phyloP scores from a whole-genome alignment of 2,113 vertebrate species.

The Egretta garzetta region DNA sequence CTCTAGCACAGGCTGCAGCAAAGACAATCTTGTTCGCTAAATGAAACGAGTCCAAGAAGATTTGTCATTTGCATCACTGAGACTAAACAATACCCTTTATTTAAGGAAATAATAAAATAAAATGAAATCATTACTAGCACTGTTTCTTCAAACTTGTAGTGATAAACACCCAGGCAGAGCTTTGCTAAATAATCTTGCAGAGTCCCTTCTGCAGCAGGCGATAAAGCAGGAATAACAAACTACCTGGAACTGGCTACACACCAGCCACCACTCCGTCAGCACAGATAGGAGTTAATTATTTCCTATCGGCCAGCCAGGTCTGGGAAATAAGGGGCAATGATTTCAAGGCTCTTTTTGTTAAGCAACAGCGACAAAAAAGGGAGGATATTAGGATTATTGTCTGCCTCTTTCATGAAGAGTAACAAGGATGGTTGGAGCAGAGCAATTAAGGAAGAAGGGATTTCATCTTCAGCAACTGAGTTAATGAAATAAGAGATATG shows the following conservation, averaged over 20 bases:
- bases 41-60: neutral
- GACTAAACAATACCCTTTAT: constrained; percentile 46
- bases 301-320: neutral
- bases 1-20: neutral
- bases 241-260: constrained; percentile 51
- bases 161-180: constrained; percentile 39
- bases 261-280: neutral
- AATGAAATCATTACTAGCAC: constrained; percentile 19
- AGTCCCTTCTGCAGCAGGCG: constrained; percentile 37
- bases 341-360: constrained; percentile 53
- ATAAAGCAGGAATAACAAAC: constrained; percentile 66
- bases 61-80: constrained; percentile 23
- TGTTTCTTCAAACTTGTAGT: constrained; percentile 33
- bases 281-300: constrained; percentile 69
- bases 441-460: constrained; percentile 42
- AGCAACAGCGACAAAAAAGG: neutral
- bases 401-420: constrained; percentile 18
- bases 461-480: constrained; percentile 16
- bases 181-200: constrained; percentile 49
- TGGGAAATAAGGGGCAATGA: constrained; percentile 27
- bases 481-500: constrained; percentile 34
- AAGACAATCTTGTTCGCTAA: neutral
- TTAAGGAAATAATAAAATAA: constrained; percentile 48
- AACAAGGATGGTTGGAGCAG: neutral
- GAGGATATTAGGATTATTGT: constrained; percentile 50